Conservation (phyloP, 2,888 invertebrate species). For the Saturnia japonica region DNA sequence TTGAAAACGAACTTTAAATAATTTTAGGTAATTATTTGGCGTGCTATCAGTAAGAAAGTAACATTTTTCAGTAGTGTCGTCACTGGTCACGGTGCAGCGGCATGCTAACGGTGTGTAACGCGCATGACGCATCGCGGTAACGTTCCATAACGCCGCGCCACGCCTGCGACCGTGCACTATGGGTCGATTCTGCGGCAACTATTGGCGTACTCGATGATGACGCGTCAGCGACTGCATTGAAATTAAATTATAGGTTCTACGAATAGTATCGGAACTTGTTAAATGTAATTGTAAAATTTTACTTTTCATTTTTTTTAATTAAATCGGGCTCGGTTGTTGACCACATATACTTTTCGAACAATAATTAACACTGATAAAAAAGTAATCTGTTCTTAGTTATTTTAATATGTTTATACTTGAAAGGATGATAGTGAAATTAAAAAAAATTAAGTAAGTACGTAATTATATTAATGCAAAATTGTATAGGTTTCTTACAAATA, state of each 20-base stretch:
- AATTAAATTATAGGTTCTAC: neutral
- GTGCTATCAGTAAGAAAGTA: conserved; percentile 21
- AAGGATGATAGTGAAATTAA: neutral
- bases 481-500: too few species aligned
- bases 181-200: neutral
- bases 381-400: neutral
- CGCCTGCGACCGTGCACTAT: neutral
- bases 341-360: neutral
- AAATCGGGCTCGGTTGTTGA: neutral
- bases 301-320: neutral
- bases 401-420: neutral
- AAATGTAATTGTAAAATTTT: neutral
- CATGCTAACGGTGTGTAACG: conserved; percentile 37
- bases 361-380: neutral
- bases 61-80: conserved; percentile 33
- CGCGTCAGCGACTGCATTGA: neutral
- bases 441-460: neutral
- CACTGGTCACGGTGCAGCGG: conserved; percentile 31
- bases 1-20: neutral
- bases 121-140: conserved; percentile 27
- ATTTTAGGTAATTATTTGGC: neutral
- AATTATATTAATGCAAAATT: neutral
- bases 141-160: conserved; percentile 20
- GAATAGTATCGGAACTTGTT: neutral
- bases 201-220: neutral